Conservation (phyloP, 2,113 vertebrate species). For the Sinocyclocheilus maitianheensis region DNA sequence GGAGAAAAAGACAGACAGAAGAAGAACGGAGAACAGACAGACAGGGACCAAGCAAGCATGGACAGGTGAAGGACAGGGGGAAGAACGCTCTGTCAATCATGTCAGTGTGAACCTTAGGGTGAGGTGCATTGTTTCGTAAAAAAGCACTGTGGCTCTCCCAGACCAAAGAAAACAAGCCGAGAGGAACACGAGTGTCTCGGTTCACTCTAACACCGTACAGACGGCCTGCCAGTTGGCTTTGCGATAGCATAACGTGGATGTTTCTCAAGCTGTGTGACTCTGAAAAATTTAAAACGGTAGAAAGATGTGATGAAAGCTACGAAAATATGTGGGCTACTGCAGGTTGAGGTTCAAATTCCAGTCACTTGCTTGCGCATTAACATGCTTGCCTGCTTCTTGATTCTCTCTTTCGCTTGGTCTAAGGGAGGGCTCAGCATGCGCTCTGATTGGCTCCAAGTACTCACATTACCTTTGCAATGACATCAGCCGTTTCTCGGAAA, state of each 20-base stretch:
- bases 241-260: conserved; percentile 27
- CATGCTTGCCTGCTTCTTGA: conserved; percentile 23
- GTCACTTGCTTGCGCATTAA: conserved; percentile 20
- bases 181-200: conserved; percentile 37
- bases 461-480: conserved; percentile 92
- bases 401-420: conserved; percentile 2
- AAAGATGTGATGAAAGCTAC: conserved; percentile 39
- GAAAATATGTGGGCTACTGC: conserved; percentile 46
- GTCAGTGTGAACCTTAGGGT: conserved; percentile 42
- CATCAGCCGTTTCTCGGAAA: conserved; percentile 97
- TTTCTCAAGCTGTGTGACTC: conserved; percentile 42
- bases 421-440: conserved; percentile 56
- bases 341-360: conserved; percentile 44
- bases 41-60: background rate
- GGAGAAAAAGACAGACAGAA: conserved; percentile 24
- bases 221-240: conserved; percentile 44
- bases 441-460: conserved; percentile 57
- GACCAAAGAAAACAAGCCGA: conserved; percentile 49
- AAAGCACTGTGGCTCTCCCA: conserved; percentile 44
- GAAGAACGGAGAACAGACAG: background rate
- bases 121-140: conserved; percentile 48
- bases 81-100: conserved; percentile 33
- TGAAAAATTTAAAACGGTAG: conserved; percentile 44
- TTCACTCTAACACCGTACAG: conserved; percentile 10
- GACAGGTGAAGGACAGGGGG: conserved; percentile 2